These are phyloP conservation scores for Chloroceryle amazona DNA, from an alignment of 2,797 vertebrate genomes.

Conservation along the genomic window DNA sequence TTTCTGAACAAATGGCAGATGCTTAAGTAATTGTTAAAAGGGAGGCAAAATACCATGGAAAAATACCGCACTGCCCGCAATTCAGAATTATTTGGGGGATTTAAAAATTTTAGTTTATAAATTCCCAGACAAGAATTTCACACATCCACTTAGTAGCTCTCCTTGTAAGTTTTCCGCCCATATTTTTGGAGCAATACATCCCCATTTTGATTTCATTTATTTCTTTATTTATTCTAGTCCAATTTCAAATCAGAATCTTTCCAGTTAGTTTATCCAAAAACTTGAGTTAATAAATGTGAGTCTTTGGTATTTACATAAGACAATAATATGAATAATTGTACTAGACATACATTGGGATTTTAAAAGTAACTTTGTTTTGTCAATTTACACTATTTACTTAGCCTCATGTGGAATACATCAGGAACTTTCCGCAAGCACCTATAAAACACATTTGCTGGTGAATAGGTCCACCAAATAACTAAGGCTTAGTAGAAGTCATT, in stretches of 20 bases:
- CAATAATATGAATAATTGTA: not conserved
- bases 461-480: not conserved
- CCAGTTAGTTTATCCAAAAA: not conserved
- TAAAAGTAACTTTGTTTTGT: not conserved
- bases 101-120: not conserved
- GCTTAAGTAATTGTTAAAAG: not conserved
- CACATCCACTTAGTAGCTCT: not conserved
- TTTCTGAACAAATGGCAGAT: not conserved
- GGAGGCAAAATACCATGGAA: not conserved
- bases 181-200: not conserved
- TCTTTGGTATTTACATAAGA: not conserved
- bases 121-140: not conserved
- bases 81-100: not conserved
- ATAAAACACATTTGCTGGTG: not conserved
- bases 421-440: not conserved
- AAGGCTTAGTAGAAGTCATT: not conserved
- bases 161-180: accelerated
- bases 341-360: not conserved
- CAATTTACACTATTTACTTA: not conserved
- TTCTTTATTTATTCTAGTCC: not conserved
- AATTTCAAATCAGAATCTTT: not conserved
- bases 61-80: not conserved
- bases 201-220: not conserved
- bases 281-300: not conserved
- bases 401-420: not conserved